A percentile compares a stretch with the other conserved stretches of the same genome.
Conservation (phyloP, 2,113 vertebrate genomes). For the Brachyhypopomus gauderio region DNA sequence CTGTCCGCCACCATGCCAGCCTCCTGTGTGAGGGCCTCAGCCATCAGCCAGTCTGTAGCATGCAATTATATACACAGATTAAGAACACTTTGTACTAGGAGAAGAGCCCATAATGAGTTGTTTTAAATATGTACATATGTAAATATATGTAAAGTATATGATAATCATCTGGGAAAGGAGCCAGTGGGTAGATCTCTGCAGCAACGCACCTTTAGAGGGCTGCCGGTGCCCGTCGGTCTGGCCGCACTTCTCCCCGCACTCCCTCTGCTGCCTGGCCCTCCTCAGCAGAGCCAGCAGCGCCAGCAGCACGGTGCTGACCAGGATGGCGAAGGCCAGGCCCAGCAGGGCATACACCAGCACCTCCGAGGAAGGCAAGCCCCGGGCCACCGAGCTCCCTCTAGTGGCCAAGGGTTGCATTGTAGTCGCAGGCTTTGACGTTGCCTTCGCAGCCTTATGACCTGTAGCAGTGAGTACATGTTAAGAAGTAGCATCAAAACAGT, state of each 20-base stretch:
- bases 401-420: not conserved
- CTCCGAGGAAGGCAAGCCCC: slow-evolving; percentile 41
- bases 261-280: slow-evolving; percentile 44
- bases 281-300: slow-evolving; percentile 73
- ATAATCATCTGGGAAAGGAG: too few species aligned
- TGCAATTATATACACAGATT: too few species aligned
- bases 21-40: slow-evolving; percentile 10
- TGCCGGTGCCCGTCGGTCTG: slow-evolving; percentile 44
- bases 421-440: not conserved
- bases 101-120: too few species aligned
- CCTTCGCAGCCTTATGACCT: not conserved
- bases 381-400: slow-evolving; percentile 29
- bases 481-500: too few species aligned
- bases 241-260: not conserved
- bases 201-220: slow-evolving; percentile 66
- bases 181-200: too few species aligned
- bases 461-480: not conserved
- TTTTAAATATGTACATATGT: too few species aligned
- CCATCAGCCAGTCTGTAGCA: slow-evolving; percentile 67
- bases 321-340: slow-evolving; percentile 71
- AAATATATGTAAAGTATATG: too few species aligned
- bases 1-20: slow-evolving; percentile 37
- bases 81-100: too few species aligned
- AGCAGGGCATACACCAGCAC: slow-evolving; percentile 72
- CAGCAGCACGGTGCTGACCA: slow-evolving; percentile 75